phyloP scores from a whole-genome alignment of 2,113 vertebrate species.

The Pollimyrus isidori region DNA sequence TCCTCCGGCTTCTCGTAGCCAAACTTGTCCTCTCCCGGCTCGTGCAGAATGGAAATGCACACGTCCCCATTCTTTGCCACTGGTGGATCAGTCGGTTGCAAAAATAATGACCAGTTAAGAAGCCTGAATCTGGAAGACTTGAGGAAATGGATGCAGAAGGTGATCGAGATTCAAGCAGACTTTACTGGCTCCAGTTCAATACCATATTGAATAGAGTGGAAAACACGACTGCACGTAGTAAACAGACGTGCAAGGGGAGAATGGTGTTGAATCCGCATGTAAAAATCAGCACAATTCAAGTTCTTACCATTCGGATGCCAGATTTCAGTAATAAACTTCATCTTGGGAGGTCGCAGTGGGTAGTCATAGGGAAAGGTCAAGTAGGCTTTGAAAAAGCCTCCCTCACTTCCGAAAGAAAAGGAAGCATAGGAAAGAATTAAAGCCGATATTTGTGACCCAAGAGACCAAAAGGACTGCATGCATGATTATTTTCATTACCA shows the following conservation, averaged over 20 bases:
- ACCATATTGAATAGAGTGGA: neutral
- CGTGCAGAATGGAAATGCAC: conserved; percentile 65
- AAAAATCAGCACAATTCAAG: neutral
- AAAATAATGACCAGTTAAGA: neutral
- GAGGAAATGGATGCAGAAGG: neutral
- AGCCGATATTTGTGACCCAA: neutral
- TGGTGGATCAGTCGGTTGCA: conserved; percentile 18
- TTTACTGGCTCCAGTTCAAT: neutral
- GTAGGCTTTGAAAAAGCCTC: conserved; percentile 64
- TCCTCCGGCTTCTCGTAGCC: conserved; percentile 67
- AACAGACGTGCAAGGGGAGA: neutral
- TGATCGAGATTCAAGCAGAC: neutral
- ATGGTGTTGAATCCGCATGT: neutral
- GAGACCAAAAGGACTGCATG: neutral
- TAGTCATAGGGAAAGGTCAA: conserved; percentile 62
- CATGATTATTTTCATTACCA: neutral
- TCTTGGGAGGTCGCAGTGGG: conserved; percentile 61
- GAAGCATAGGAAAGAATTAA: neutral
- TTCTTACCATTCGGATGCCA: conserved; percentile 66
- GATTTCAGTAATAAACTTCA: conserved; percentile 66
- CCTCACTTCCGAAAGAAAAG: conserved; percentile 49
- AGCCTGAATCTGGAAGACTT: neutral
- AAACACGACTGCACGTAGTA: neutral
- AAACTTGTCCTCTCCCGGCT: conserved; percentile 65
- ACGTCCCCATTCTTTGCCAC: conserved; percentile 65